Evolutionary conservation across 1,140 invertebrate genomes (phyloP).

Genomic region (Drosophila parvula): DNA sequence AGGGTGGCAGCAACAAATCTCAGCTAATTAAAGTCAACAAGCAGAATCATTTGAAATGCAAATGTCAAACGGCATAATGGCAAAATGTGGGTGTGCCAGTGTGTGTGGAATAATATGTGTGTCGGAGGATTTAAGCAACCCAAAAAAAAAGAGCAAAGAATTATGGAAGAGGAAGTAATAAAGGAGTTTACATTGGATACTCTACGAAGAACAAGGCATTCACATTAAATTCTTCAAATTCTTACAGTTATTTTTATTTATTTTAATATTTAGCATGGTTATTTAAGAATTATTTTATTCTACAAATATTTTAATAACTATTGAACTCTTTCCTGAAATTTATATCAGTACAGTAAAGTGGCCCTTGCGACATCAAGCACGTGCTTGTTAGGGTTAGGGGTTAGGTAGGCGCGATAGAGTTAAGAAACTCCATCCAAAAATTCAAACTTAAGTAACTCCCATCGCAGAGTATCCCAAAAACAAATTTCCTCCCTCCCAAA

Average conservation of each 20-base stretch:
- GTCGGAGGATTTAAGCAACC: conserved; percentile 27
- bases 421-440: too few relatives aligned
- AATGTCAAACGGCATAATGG: conserved; percentile 68
- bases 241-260: not conserved
- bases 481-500: not conserved
- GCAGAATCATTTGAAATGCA: conserved; percentile 71
- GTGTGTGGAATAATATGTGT: conserved; percentile 18
- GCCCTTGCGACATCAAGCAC: too few relatives aligned
- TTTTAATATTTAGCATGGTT: too few relatives aligned
- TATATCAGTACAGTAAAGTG: not conserved
- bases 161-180: not conserved
- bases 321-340: not conserved
- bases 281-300: not conserved
- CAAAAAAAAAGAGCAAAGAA: conserved; percentile 23
- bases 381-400: too few relatives aligned
- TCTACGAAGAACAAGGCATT: not conserved
- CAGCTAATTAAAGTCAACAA: conserved; percentile 80
- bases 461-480: not conserved
- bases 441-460: not conserved
- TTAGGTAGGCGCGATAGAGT: too few relatives aligned
- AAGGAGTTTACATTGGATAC: not conserved
- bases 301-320: not conserved
- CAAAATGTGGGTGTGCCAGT: conserved; percentile 3
- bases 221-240: too few relatives aligned
- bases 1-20: conserved; percentile 55